Percentiles rank a stretch among this genome's conserved stretches.
Evolutionary conservation across 2,113 vertebrate species (phyloP).

Genomic region (Upupa epops): DNA sequence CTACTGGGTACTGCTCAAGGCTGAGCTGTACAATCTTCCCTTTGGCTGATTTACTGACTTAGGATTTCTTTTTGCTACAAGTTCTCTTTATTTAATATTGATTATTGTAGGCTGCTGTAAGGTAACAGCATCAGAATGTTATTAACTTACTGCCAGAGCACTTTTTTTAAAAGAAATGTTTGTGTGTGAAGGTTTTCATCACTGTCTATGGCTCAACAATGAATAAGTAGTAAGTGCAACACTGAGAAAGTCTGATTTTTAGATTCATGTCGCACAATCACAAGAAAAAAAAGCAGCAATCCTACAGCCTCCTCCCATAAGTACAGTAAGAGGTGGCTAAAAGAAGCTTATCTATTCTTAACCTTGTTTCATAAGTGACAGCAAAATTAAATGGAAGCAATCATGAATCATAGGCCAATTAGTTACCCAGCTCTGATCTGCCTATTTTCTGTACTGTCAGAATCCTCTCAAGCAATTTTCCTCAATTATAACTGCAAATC

Average conservation of each 20-base stretch:
- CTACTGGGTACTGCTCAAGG: background rate
- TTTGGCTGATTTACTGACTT: background rate
- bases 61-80: background rate
- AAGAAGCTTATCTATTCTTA: constrained; percentile 77
- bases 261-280: background rate
- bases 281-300: background rate
- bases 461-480: constrained; percentile 81
- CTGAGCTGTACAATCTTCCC: background rate
- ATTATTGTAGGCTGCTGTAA: constrained; percentile 5
- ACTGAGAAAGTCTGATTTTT: constrained; percentile 33
- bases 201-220: constrained; percentile 7
- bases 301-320: background rate
- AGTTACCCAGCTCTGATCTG: background rate
- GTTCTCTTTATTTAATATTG: constrained; percentile 40
- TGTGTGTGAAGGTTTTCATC: constrained; percentile 35
- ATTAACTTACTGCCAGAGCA: constrained; percentile 1
- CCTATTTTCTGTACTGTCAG: constrained; percentile 80
- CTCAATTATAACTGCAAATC: constrained; percentile 82
- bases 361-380: constrained; percentile 73
- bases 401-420: constrained; percentile 70
- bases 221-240: constrained; percentile 30
- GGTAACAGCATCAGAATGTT: background rate
- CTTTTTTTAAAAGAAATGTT: background rate
- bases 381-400: constrained; percentile 80
- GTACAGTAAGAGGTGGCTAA: constrained; percentile 50